Conservation (phyloP, 2,113 vertebrate genomes). For the Ceyx cyanopectus region DNA sequence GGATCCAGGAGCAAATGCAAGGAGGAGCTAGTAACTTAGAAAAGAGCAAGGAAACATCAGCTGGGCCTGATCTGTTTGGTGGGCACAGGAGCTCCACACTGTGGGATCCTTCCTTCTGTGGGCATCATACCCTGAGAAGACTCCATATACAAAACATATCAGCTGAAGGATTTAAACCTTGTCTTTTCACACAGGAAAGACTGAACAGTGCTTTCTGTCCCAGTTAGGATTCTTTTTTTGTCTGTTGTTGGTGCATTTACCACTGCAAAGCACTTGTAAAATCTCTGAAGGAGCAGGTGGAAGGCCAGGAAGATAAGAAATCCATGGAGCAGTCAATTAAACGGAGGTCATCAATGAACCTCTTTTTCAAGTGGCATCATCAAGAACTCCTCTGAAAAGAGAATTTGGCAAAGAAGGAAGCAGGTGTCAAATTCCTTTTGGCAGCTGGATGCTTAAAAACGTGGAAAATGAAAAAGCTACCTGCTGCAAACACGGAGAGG, state of each 20-base stretch:
- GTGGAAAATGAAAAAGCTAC: conserved; percentile 25
- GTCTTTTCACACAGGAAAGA: not conserved
- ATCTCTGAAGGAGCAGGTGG: conserved; percentile 24
- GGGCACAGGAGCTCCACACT: not conserved
- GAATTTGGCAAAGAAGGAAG: conserved; percentile 24
- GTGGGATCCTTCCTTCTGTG: not conserved
- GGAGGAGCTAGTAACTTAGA: not conserved
- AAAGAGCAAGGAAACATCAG: not conserved
- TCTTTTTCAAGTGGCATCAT: conserved; percentile 3
- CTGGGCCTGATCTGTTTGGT: not conserved
- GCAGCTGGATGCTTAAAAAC: conserved; percentile 7
- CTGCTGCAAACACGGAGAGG: not conserved
- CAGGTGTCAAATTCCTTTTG: conserved; percentile 23
- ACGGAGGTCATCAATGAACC: not conserved
- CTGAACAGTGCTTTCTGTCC: not conserved
- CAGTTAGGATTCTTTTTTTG: not conserved
- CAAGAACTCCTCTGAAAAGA: conserved; percentile 14
- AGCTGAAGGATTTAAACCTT: not conserved
- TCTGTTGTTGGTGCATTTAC: not conserved
- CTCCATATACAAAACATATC: not conserved
- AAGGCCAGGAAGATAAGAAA: not conserved
- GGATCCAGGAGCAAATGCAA: not conserved
- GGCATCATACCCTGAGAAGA: not conserved
- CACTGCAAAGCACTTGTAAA: not conserved
- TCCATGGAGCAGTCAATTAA: not conserved